Base-by-base conservation (phyloP, 1,140 invertebrate genomes). In the Lutraria rhynchaena region DNA sequence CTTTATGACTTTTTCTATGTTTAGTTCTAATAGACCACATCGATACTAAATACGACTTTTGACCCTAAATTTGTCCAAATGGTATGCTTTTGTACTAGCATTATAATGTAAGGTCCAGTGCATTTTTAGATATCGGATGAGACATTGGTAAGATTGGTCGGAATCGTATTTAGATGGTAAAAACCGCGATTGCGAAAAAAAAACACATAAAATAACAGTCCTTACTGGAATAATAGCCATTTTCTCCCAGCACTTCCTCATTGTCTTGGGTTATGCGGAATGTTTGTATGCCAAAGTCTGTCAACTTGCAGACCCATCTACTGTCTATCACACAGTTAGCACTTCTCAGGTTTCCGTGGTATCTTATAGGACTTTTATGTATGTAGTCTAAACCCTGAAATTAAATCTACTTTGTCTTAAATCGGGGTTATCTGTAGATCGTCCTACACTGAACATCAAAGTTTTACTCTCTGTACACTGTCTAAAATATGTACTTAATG, bases 341-440 rank as follows among this genome's bases (percentile, higher is more conserved):
- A 82, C 97, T 98, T 93, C 98, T 99, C 84, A 99, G 95, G 94
- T 98, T 98, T 87, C 98, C 98, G 93, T 99, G 98, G 92, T 94
- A 96, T 87, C 95, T 94, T 91, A 98, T 93, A 84, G 94, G 92
- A 92, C 96, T 96, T 49, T 86, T 84, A 91, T 99, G 97, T 92
- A 99, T 95, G 93, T 97, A 98, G 85, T 96, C 94, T 96, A 99
- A 98, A 91, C 96, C 97, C 96, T 98, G 67, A 0, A 80, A 73
- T 71, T n/a, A n/a, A n/a, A n/a, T n/a, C n/a, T n/a, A n/a, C n/a
- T n/a, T n/a, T n/a, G n/a, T n/a, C n/a, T n/a, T n/a, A n/a, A n/a
- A n/a, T n/a, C n/a, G n/a, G n/a, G n/a, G n/a, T n/a, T n/a, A n/a
- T n/a, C n/a, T n/a, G n/a, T n/a, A n/a, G n/a, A n/a, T n/a, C n/a